phyloP scores from a whole-genome alignment of 2,113 vertebrate species.

The Cromileptes altivelis region DNA sequence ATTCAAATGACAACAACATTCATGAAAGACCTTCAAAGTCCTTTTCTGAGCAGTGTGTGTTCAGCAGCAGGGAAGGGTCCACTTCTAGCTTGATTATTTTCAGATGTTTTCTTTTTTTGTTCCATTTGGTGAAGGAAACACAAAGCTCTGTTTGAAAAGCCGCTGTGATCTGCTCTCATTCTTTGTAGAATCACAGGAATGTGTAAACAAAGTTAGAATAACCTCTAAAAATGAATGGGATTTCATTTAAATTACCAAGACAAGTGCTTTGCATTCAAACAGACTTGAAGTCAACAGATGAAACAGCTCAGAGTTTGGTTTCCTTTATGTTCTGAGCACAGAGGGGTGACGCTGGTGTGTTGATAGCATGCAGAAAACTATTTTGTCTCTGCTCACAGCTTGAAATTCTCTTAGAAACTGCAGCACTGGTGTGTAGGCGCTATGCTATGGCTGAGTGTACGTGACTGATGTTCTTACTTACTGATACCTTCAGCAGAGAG shows the following conservation, averaged over 20 bases:
- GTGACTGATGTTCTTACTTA: conserved; percentile 48
- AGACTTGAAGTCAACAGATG: conserved; percentile 22
- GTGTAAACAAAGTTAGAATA: conserved; percentile 31
- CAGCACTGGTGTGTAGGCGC: conserved; percentile 2
- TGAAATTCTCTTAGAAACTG: conserved; percentile 1
- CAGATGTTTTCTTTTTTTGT: conserved; percentile 24
- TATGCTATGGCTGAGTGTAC: neutral
- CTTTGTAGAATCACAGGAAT: conserved; percentile 37
- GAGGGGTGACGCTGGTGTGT: conserved; percentile 30
- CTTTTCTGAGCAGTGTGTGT: conserved; percentile 1
- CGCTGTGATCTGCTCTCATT: conserved; percentile 52
- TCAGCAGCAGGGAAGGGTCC: conserved; percentile 30
- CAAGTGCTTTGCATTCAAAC: conserved; percentile 14
- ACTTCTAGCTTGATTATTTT: conserved; percentile 46
- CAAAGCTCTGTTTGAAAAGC: conserved; percentile 42
- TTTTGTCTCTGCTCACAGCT: conserved; percentile 16
- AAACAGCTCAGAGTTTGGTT: conserved; percentile 21
- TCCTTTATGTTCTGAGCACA: conserved; percentile 44
- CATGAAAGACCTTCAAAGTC: conserved; percentile 57
- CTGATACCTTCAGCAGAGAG: conserved; percentile 49
- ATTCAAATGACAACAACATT: conserved; percentile 53
- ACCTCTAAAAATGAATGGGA: conserved; percentile 8
- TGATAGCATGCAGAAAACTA: conserved; percentile 2
- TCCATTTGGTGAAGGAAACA: conserved; percentile 31
- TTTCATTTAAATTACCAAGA: conserved; percentile 40